Evolutionary conservation across 2,888 invertebrate species (phyloP), one percentile per base, ranked within the genome.

Genomic region (Drosophila atroscutellata): DNA sequence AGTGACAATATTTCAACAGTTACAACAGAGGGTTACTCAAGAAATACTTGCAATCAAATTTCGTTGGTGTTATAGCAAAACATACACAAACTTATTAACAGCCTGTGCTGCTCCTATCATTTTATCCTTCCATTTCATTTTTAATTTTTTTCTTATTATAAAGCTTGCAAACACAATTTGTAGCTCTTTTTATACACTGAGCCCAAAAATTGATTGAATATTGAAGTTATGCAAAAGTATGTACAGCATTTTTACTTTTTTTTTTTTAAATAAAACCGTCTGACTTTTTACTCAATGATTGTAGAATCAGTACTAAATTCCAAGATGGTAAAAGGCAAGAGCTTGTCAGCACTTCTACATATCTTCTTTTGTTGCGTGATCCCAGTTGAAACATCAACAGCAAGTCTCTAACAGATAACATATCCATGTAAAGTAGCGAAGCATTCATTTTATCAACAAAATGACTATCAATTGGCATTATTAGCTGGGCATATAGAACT

Each of bases 1-100:
- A 86, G 75, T 77, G 61, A 72, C 75, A 79, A 79, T 65, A 76
- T 77, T 73, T 61, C 60, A 62, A 52, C 52, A 26, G 45, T 45
- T 45, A 8, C 15, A 24, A 8, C 13, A 59, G 83, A 61, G 81
- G 73, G 82, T 39, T 32, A 66, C 20, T 24, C 15, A 26, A 66
- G 5, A 56, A 72, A 20, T 71, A 55, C 15, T 5, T 54, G 28
- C 45, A 18, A 24, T 50, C 2, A 11, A 47, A 30, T 32, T 61
- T 11, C 15, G 30, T 45, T 39, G n/a, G 5, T n/a, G 37, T n/a
- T 37, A 9, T 18, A 39, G n/a, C 9, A n/a, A 39, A n/a, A 9
- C 5, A 9, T n/a, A 11, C n/a, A 1, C 39, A n/a, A 39, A 39
- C 11, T n/a, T 39, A 39, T 39, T 3, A 9, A n/a, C n/a, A 9